These are phyloP conservation scores for Subacronicta megacephala DNA, from an alignment of 2,888 invertebrate species.

Conservation along the genomic window DNA sequence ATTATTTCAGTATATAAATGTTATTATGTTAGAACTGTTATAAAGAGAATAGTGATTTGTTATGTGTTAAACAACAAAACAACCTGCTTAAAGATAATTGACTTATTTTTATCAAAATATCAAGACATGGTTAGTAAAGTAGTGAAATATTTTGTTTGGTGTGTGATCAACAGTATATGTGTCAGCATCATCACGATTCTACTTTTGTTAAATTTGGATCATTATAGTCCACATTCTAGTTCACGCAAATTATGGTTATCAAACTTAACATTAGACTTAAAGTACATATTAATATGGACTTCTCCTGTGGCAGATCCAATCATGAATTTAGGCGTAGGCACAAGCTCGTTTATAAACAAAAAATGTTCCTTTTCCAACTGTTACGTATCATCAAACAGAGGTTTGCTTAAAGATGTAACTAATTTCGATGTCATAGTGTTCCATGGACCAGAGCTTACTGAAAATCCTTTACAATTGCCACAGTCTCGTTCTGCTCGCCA, in stretches of 20 bases:
- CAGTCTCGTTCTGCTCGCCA: constrained; percentile 63
- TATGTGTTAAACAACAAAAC: no score
- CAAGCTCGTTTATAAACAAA: constrained; percentile 61
- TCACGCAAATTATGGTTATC: no score
- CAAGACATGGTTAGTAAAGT: constrained; percentile 2
- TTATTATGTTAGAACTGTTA: no score
- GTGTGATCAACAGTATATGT: not conserved
- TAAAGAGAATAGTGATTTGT: no score
- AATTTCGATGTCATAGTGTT: constrained; percentile 73
- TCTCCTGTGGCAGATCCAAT: constrained; percentile 59
- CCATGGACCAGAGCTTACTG: constrained; percentile 63
- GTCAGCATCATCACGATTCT: not conserved
- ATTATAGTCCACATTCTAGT: not conserved
- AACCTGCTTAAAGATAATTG: no score
- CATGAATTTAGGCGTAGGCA: constrained; percentile 60
- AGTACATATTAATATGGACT: constrained; percentile 75
- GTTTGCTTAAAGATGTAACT: constrained; percentile 56
- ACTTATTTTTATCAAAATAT: no score
- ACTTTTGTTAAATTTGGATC: constrained; percentile 5
- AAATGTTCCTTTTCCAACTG: constrained; percentile 73
- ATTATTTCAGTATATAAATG: no score
- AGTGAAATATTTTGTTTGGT: constrained; percentile 1
- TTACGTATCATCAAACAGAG: constrained; percentile 66
- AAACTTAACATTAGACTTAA: constrained; percentile 36
- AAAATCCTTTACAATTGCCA: constrained; percentile 49